Percentiles rank a stretch among this genome's conserved stretches.
These are phyloP conservation scores for Vanessa cardui DNA, from an alignment of 2,888 invertebrate genomes.

Conservation along the genomic window DNA sequence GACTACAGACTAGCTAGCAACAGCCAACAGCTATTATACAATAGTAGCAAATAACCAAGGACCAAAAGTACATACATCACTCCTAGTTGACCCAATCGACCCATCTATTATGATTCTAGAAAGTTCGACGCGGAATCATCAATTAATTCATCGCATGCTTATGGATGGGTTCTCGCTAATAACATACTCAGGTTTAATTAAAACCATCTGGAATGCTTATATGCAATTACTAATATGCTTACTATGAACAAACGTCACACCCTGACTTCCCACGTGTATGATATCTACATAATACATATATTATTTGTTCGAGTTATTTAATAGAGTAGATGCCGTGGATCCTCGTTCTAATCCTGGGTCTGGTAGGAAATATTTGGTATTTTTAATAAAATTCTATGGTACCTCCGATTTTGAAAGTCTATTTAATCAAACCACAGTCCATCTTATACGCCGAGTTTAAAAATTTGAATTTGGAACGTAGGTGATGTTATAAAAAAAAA, in stretches of 20 bases:
- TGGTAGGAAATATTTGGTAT: no score
- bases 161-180: slow-evolving; percentile 7
- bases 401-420: no score
- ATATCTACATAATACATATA: not conserved
- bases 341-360: no score
- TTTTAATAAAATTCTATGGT: no score
- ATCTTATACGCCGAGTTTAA: no score
- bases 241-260: not conserved
- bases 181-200: slow-evolving; percentile 1
- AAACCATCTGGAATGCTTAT: not conserved
- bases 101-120: slow-evolving; percentile 60
- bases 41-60: slow-evolving; percentile 44
- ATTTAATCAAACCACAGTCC: no score
- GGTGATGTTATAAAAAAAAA: no score
- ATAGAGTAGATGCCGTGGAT: no score
- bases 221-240: not conserved
- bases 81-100: slow-evolving; percentile 58
- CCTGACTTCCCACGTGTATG: not conserved
- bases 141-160: slow-evolving; percentile 29
- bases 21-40: not conserved
- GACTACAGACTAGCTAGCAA: not conserved
- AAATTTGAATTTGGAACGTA: no score
- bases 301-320: no score
- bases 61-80: slow-evolving; percentile 52
- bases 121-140: slow-evolving; percentile 51